Percentiles rank a stretch among this genome's conserved stretches.
phyloP scores from a whole-genome alignment of 30 jellyfish, hydroid and myxozoan species.

The Sanderia malayensis region DNA sequence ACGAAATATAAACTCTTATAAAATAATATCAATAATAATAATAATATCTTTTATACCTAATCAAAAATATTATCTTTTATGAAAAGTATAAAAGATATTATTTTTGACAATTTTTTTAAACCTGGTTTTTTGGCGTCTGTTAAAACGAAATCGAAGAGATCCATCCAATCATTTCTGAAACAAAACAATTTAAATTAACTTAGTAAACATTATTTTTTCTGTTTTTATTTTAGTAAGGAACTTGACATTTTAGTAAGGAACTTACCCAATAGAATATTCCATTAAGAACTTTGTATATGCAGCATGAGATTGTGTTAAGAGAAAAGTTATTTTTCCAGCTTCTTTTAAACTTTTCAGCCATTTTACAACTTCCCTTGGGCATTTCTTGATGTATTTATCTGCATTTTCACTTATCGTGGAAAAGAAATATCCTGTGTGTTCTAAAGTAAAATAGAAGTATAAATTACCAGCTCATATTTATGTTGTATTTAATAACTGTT shows the following conservation, averaged over 20 bases:
- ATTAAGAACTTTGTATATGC: slow-evolving; percentile 69
- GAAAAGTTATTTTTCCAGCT: slow-evolving; percentile 71
- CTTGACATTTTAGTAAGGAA: too few species aligned
- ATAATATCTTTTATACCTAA: too few species aligned
- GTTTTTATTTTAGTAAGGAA: too few species aligned
- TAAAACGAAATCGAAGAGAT: slow-evolving; percentile 56
- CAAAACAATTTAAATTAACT: too few species aligned
- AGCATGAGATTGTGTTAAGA: slow-evolving; percentile 78
- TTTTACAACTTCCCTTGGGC: slow-evolving; percentile 52
- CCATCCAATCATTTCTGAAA: slow-evolving; percentile 76
- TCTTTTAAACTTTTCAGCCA: slow-evolving; percentile 63
- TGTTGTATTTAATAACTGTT: too few species aligned
- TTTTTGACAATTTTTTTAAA: slow-evolving; percentile 10
- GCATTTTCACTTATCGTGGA: slow-evolving; percentile 61
- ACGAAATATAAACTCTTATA: too few species aligned
- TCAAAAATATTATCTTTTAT: too few species aligned
- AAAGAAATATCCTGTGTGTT: slow-evolving; percentile 67
- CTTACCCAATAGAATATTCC: slow-evolving; percentile 91
- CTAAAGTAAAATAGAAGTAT: slow-evolving; percentile 51
- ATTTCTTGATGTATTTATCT: slow-evolving; percentile 63
- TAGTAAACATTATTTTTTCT: too few species aligned
- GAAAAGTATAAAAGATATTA: too few species aligned
- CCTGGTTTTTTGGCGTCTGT: slow-evolving; percentile 92
- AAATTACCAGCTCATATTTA: too few species aligned
- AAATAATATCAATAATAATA: too few species aligned